phyloP scores from a whole-genome alignment of 2,888 invertebrate species.

The Dermolepida albohirtum region DNA sequence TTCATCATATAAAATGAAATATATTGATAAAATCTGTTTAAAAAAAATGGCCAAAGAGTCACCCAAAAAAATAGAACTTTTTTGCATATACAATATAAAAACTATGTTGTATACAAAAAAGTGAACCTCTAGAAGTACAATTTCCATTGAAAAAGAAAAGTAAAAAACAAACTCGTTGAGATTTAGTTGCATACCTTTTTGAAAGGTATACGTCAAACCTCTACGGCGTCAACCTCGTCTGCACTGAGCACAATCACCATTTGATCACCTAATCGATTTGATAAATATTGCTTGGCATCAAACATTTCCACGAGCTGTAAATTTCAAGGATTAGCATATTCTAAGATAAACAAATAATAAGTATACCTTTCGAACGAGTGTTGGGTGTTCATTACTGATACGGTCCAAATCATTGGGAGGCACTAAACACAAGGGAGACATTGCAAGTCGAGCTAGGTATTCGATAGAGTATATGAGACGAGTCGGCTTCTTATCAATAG shows the following conservation, averaged over 20 bases:
- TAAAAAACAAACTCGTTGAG: slow-evolving; percentile 9
- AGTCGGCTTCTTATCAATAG: slow-evolving; percentile 38
- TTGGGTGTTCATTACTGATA: slow-evolving; percentile 68
- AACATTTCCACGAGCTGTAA: slow-evolving; percentile 63
- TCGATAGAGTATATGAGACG: slow-evolving; percentile 61
- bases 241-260: slow-evolving; percentile 52
- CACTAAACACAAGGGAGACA: slow-evolving; percentile 68
- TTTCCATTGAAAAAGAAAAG: slow-evolving; percentile 15
- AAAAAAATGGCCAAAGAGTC: slow-evolving; percentile 32
- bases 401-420: slow-evolving; percentile 68
- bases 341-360: slow-evolving; percentile 1
- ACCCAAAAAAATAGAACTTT: slow-evolving; percentile 39
- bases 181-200: slow-evolving; percentile 33
- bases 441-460: slow-evolving; percentile 68
- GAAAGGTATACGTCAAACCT: slow-evolving; percentile 50
- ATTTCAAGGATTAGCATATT: slow-evolving; percentile 25
- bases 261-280: slow-evolving; percentile 58
- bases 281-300: slow-evolving; percentile 63
- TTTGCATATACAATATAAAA: slow-evolving; percentile 41
- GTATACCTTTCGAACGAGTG: slow-evolving; percentile 68
- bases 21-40: slow-evolving; percentile 22
- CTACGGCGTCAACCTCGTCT: slow-evolving; percentile 53
- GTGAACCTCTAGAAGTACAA: slow-evolving; percentile 17
- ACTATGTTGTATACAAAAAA: slow-evolving; percentile 41
- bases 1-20: slow-evolving; percentile 5